Evolutionary conservation across 2,797 vertebrate species (phyloP).

Genomic region (Ctenochaetus hawaiiensis): DNA sequence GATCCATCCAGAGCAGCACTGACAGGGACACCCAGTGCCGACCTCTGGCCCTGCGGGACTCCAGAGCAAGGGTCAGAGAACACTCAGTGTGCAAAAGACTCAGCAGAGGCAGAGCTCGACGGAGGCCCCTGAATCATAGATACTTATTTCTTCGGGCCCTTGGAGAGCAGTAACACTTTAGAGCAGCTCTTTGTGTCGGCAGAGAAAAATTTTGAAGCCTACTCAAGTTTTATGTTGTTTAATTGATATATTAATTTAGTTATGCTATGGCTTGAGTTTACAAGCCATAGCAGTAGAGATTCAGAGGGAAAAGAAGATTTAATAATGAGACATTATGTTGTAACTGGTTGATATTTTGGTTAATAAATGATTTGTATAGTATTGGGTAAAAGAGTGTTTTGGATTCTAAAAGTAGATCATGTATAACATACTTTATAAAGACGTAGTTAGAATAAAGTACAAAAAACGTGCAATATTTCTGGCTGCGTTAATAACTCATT

Average conservation of each 20-base stretch:
- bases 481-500: too few species aligned
- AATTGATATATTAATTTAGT: not conserved
- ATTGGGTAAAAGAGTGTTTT: too few species aligned
- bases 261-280: too few species aligned
- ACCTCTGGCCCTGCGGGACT: constrained; percentile 42
- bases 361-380: too few species aligned
- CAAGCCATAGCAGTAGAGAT: not conserved
- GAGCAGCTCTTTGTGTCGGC: too few species aligned
- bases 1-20: constrained; percentile 52
- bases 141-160: not conserved
- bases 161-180: not conserved
- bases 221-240: not conserved
- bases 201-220: too few species aligned
- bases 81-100: constrained; percentile 21
- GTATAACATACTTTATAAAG: too few species aligned
- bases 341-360: not conserved
- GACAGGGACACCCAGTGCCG: constrained; percentile 39
- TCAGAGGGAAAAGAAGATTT: not conserved
- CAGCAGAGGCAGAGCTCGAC: not conserved
- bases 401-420: too few species aligned
- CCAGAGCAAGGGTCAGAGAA: constrained; percentile 55
- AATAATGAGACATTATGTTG: not conserved
- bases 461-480: too few species aligned
- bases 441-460: too few species aligned
- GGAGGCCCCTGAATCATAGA: constrained; percentile 16